phyloP scores from a whole-genome alignment of 2,113 vertebrate species.

The Stegostoma tigrinum region DNA sequence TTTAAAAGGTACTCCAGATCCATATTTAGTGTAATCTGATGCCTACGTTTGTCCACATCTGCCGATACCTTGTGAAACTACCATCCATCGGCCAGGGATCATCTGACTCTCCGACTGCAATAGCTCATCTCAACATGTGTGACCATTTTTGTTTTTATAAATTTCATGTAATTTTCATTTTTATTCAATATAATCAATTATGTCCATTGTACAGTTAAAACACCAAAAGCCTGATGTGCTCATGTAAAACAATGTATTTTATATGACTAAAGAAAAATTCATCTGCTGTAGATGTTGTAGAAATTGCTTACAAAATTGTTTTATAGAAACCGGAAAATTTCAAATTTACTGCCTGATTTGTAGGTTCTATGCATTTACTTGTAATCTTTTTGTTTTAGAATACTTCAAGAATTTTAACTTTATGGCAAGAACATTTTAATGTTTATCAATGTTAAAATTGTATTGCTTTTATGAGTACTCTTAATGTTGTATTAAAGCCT shows the following conservation, averaged over 20 bases:
- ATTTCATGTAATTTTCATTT: conserved; percentile 19
- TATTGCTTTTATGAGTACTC: conserved; percentile 15
- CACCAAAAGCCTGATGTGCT: conserved; percentile 32
- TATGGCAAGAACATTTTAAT: conserved; percentile 25
- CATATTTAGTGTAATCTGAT: conserved; percentile 8
- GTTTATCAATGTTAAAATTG: conserved; percentile 27
- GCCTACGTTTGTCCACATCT: conserved; percentile 33
- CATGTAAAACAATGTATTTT: conserved; percentile 33
- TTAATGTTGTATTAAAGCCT: conserved; percentile 10
- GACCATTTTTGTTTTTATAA: conserved; percentile 8
- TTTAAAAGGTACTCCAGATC: conserved; percentile 5
- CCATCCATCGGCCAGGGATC: neutral
- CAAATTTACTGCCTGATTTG: conserved; percentile 20
- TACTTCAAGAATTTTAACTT: conserved; percentile 10
- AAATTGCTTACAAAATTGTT: conserved; percentile 23
- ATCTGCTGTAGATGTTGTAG: conserved; percentile 33
- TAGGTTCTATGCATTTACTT: conserved; percentile 21
- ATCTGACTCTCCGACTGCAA: neutral
- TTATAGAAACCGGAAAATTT: conserved; percentile 16
- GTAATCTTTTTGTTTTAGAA: conserved; percentile 11
- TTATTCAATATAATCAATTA: conserved; percentile 3
- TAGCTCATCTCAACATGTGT: neutral
- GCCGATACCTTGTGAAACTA: conserved; percentile 5
- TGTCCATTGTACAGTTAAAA: conserved; percentile 11
- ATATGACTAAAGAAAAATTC: conserved; percentile 32